Evolutionary conservation across 1,140 invertebrate genomes (phyloP).

Genomic region (Euglossa dilemma): DNA sequence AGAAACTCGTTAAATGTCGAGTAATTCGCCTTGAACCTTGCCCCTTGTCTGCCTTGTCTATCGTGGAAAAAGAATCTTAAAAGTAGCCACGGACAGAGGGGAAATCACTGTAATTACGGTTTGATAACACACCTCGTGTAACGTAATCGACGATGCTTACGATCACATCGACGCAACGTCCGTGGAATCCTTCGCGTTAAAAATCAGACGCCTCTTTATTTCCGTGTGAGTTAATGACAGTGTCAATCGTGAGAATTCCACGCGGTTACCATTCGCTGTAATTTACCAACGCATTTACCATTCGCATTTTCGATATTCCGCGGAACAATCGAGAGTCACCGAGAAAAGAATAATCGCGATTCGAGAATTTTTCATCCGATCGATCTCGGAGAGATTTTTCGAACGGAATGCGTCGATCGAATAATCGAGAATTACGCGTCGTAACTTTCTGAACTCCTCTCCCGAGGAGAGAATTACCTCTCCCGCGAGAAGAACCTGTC

Average conservation of each 20-base stretch:
- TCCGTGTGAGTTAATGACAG: neutral
- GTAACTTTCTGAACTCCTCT: too few relatives aligned
- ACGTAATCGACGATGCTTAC: neutral
- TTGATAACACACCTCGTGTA: slow-evolving; percentile 22
- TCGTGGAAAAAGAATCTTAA: slow-evolving; percentile 17
- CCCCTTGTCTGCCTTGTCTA: slow-evolving; percentile 30
- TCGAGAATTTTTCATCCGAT: too few relatives aligned
- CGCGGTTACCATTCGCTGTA: too few relatives aligned
- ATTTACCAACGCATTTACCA: neutral
- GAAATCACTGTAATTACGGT: slow-evolving; percentile 33
- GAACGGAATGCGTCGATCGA: too few relatives aligned
- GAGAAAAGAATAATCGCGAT: too few relatives aligned
- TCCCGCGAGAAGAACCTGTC: too few relatives aligned
- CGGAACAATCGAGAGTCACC: neutral
- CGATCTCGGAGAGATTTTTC: too few relatives aligned
- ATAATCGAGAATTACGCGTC: too few relatives aligned
- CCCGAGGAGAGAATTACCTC: too few relatives aligned
- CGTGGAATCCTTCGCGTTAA: neutral
- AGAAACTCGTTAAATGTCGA: slow-evolving; percentile 68
- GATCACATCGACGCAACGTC: neutral
- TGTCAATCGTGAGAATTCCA: neutral
- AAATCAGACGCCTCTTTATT: neutral
- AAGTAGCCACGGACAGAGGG: slow-evolving; percentile 35
- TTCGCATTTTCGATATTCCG: neutral
- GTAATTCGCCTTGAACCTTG: slow-evolving; percentile 76